Conservation (phyloP, 2,888 invertebrate species). For the Malthinus flaveolus region DNA sequence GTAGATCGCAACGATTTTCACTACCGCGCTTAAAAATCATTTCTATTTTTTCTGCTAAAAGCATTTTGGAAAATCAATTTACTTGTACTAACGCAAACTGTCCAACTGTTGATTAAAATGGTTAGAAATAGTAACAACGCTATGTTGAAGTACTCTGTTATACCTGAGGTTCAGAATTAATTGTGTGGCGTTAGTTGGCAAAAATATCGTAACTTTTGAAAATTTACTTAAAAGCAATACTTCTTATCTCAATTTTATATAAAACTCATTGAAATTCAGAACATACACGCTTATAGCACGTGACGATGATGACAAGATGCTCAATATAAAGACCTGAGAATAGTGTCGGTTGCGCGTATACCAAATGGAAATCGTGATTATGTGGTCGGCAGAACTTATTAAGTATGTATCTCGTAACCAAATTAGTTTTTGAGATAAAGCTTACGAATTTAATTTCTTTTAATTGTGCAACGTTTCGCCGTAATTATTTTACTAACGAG, state of each 20-base stretch:
- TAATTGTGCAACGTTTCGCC: too few relatives aligned
- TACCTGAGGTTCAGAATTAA: too few relatives aligned
- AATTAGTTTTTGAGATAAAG: constrained; percentile 1
- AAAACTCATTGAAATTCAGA: constrained; percentile 33
- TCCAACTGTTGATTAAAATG: too few relatives aligned
- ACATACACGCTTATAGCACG: constrained; percentile 27
- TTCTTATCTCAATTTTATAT: constrained; percentile 27
- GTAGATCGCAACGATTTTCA: too few relatives aligned
- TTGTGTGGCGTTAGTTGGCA: too few relatives aligned
- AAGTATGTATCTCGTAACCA: constrained; percentile 11
- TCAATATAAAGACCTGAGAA: constrained; percentile 12
- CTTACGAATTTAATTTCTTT: neutral
- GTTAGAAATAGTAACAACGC: too few relatives aligned
- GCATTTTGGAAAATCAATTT: too few relatives aligned
- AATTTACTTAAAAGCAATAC: constrained; percentile 8
- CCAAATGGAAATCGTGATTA: constrained; percentile 23
- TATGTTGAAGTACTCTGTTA: too few relatives aligned
- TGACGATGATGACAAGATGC: constrained; percentile 26
- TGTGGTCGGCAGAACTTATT: constrained; percentile 22
- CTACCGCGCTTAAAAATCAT: too few relatives aligned
- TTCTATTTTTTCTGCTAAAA: too few relatives aligned
- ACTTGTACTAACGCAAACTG: too few relatives aligned
- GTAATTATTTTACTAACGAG: too few relatives aligned
- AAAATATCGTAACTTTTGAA: constrained; percentile 1
- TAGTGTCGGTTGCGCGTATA: constrained; percentile 14